Evolutionary conservation across 2,888 invertebrate species (phyloP).

Genomic region (Sarcophaga caerulescens): DNA sequence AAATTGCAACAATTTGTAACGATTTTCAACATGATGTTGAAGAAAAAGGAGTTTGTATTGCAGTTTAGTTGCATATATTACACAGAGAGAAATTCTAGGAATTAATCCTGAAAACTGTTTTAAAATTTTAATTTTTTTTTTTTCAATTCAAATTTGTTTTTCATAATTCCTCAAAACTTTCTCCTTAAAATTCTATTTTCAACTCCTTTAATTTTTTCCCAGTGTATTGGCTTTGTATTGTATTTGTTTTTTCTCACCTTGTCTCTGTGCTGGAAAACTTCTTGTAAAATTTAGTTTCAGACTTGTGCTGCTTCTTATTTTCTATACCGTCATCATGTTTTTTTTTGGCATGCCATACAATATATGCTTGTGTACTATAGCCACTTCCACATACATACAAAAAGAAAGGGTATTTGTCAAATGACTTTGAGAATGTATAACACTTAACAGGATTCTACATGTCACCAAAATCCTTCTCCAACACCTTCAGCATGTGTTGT

Average conservation of each 20-base stretch:
- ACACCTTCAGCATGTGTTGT: not conserved
- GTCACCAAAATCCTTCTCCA: not conserved
- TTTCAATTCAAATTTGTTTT: too few species aligned
- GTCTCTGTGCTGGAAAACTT: not conserved
- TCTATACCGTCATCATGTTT: too few species aligned
- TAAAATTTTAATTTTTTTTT: too few species aligned
- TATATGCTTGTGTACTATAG: not conserved
- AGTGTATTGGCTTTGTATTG: too few species aligned
- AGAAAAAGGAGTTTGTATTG: slow-evolving; percentile 6
- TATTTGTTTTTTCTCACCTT: not conserved
- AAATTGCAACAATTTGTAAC: slow-evolving; percentile 56
- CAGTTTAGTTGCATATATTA: not conserved
- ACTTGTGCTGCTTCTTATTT: too few species aligned
- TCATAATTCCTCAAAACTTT: too few species aligned
- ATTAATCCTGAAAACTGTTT: too few species aligned
- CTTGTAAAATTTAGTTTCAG: too few species aligned
- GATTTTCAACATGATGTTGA: slow-evolving; percentile 35
- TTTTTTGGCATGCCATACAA: not conserved
- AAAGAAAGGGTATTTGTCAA: not conserved
- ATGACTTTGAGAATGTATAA: not conserved
- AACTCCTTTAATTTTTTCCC: too few species aligned
- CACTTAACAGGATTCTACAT: not conserved
- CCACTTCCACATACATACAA: not conserved
- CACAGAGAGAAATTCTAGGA: not conserved
- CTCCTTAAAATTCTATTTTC: too few species aligned